Percentiles rank a stretch among this genome's conserved stretches.
Conservation (phyloP, 2,888 invertebrate genomes). For the Vannuccia rotundouncinata region DNA sequence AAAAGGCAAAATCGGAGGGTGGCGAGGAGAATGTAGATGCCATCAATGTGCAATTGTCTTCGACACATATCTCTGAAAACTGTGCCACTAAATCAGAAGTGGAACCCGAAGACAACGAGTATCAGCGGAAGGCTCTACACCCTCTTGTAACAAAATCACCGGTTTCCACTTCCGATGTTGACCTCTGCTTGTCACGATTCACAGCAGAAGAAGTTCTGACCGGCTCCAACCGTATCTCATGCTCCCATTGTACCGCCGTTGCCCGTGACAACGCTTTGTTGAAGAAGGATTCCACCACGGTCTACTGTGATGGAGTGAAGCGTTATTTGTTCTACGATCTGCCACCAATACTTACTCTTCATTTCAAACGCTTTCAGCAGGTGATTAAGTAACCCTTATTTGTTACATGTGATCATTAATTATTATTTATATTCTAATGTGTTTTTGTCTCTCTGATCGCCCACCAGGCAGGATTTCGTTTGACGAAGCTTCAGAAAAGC, state of each 20-base stretch:
- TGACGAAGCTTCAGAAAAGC: slow-evolving; percentile 74
- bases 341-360: slow-evolving; percentile 85
- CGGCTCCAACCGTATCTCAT: slow-evolving; percentile 84
- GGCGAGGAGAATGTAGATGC: no score
- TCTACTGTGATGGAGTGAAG: slow-evolving; percentile 55
- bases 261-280: slow-evolving; percentile 1
- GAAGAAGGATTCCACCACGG: not conserved
- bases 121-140: no score
- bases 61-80: no score
- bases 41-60: no score
- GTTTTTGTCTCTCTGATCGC: no score
- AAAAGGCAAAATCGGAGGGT: no score
- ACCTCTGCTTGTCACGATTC: slow-evolving; percentile 83
- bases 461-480: slow-evolving; percentile 61
- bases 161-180: slow-evolving; percentile 62
- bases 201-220: slow-evolving; percentile 81
- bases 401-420: no score
- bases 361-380: slow-evolving; percentile 78
- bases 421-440: no score
- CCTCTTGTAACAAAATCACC: slow-evolving; percentile 52
- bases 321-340: slow-evolving; percentile 71
- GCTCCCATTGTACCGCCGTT: slow-evolving; percentile 71
- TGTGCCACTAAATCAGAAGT: no score
- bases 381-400: no score
- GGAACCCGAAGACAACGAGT: no score